Evolutionary conservation across 2,888 invertebrate species (phyloP), one percentile per base, ranked within the genome.

Genomic region (Apotomis betuletana): DNA sequence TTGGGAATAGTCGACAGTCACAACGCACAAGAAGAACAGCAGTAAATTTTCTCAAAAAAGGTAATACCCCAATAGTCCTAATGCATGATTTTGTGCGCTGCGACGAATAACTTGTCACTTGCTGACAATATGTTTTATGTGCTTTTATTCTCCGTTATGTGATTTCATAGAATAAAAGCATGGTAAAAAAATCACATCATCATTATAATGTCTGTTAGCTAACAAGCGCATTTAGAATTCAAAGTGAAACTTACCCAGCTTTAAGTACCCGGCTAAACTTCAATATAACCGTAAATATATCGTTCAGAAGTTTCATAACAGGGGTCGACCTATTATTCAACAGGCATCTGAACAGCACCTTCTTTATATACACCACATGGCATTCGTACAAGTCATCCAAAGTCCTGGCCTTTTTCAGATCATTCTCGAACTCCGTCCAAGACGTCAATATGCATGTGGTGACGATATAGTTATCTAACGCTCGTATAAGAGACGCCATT

Each of bases 381-480:
- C 95, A 95, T 12, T 94, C 92, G 78, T 97, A 96, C 13, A 97
- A 88, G 74, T 96, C 95, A 80, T 97, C 97, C 8, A 97, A 85
- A 0, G 95, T 96, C 27, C 94, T 90, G 0, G 96, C 95, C 64
- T 93, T 93, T 77, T 94, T 90, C 58, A 97, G 84, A 78, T 95
- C 95, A 74, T 94, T 94, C 78, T 96, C 96, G 76, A 97, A 96
- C 74, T 95, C 95, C 2, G 94, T 94, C 97, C 97, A 97, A 2
- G 96, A 96, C 0, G 95, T 94, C 67, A 96, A 95, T 44, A 97
- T 91, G 44, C 97, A 96, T 65, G 96, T 96, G 0, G 96, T 96
- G 0, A 96, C 96, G 67, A 97, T 94, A 83, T 97, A 97, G 87
- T 96, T 96, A 83, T 97, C 96, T 41, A 97, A 84, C 0, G 96